phyloP scores from a whole-genome alignment of 2,113 vertebrate species.

The Cettia cetti region DNA sequence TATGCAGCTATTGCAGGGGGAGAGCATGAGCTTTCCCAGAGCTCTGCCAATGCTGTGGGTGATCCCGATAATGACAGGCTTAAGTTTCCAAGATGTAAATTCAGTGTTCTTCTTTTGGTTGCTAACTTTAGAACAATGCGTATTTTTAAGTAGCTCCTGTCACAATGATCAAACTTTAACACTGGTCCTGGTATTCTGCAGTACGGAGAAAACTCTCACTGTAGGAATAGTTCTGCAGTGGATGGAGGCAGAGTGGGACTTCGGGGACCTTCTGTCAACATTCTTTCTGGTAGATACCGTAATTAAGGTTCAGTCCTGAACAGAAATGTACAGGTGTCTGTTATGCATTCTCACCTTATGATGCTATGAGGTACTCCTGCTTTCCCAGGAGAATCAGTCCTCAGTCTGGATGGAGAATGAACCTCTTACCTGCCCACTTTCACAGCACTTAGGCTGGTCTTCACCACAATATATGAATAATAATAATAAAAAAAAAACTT shows the following conservation, averaged over 20 bases:
- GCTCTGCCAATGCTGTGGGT: neutral
- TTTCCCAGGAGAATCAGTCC: neutral
- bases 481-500: neutral
- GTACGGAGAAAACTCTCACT: neutral
- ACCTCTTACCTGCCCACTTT: neutral
- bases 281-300: neutral
- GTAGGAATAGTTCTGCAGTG: neutral
- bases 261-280: fast-evolving
- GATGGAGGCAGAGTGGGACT: neutral
- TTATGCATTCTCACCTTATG: neutral
- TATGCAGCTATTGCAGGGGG: neutral
- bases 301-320: neutral
- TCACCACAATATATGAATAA: fast-evolving
- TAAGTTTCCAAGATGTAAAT: neutral
- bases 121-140: neutral
- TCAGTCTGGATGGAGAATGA: neutral
- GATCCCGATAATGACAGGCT: neutral
- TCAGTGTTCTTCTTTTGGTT: neutral
- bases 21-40: neutral
- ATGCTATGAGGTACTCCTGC: neutral
- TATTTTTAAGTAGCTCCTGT: neutral
- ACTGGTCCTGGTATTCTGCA: neutral
- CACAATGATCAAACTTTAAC: neutral
- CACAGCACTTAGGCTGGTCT: neutral
- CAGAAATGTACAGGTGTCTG: neutral